Evolutionary conservation across 2,797 vertebrate genomes (phyloP).

Genomic region (Tokudaia tokunoshimensis): DNA sequence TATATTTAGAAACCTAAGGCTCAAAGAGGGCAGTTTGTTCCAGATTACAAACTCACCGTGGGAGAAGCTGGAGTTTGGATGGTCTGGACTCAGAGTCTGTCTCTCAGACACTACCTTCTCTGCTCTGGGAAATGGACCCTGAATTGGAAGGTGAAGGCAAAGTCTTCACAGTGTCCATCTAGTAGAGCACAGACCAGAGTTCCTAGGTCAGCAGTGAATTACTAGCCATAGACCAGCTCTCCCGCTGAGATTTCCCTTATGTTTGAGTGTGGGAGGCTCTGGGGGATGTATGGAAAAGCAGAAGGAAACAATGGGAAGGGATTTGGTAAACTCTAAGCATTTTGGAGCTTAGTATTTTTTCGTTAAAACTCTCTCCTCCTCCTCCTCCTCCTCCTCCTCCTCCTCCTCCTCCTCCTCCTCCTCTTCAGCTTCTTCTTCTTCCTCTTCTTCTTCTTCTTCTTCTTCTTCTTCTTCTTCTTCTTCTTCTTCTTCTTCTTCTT

Average conservation of each 20-base stretch:
- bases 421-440: too few relatives aligned
- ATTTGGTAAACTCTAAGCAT: not conserved
- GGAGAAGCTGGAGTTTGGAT: not conserved
- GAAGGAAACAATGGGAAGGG: not conserved
- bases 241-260: not conserved
- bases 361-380: too few relatives aligned
- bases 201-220: not conserved
- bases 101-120: not conserved
- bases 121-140: not conserved
- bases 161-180: not conserved
- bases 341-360: too few relatives aligned
- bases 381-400: too few relatives aligned
- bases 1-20: not conserved
- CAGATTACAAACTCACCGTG: not conserved
- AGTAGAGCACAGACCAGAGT: not conserved
- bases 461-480: too few relatives aligned
- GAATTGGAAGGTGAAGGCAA: not conserved
- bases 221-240: not conserved
- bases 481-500: too few relatives aligned
- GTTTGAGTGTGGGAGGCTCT: not conserved
- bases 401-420: too few relatives aligned
- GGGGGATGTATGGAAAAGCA: not conserved
- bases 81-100: not conserved
- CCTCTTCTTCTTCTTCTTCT: too few relatives aligned
- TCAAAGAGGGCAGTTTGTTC: not conserved